A percentile compares a stretch with the other conserved stretches of the same genome.
Conservation (phyloP, 1,140 invertebrate species). For the Drosophila elegans region DNA sequence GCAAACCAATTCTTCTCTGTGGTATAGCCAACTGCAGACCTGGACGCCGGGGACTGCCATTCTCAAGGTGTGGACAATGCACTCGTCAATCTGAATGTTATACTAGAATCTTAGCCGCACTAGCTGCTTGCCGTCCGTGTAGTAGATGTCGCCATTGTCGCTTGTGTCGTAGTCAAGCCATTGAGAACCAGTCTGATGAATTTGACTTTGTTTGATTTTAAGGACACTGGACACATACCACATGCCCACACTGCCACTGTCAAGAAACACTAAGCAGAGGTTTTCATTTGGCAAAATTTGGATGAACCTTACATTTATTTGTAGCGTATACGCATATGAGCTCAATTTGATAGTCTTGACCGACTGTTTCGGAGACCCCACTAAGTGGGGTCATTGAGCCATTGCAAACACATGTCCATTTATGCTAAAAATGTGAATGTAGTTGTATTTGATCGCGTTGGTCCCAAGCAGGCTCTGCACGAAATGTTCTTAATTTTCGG, state of each 20-base stretch:
- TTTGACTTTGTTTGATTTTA: conserved; percentile 49
- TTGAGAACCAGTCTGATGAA: conserved; percentile 55
- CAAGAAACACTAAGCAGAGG: conserved; percentile 60
- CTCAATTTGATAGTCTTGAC: conserved; percentile 52
- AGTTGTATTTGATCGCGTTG: conserved; percentile 1
- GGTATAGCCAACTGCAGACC: conserved; percentile 65
- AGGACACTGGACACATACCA: conserved; percentile 68
- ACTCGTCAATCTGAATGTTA: conserved; percentile 51
- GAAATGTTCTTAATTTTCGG: conserved; percentile 51
- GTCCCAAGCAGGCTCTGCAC: conserved; percentile 52
- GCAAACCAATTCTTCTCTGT: conserved; percentile 62
- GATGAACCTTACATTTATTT: conserved; percentile 52
- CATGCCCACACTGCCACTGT: conserved; percentile 71
- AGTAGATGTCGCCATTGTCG: conserved; percentile 63
- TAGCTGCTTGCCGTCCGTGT: conserved; percentile 67
- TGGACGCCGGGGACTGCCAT: conserved; percentile 64
- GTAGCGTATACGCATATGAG: conserved; percentile 60
- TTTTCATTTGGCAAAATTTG: conserved; percentile 50
- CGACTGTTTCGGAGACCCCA: neutral
- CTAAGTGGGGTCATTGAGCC: neutral
- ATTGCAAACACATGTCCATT: conserved; percentile 61
- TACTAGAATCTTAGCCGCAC: conserved; percentile 59
- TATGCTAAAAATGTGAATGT: conserved; percentile 65
- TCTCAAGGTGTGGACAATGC: conserved; percentile 31
- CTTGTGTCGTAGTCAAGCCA: conserved; percentile 62